Evolutionary conservation across 2,797 vertebrate genomes (phyloP), one percentile per base, ranked within the genome.

Genomic region (Trichosurus vulpecula): DNA sequence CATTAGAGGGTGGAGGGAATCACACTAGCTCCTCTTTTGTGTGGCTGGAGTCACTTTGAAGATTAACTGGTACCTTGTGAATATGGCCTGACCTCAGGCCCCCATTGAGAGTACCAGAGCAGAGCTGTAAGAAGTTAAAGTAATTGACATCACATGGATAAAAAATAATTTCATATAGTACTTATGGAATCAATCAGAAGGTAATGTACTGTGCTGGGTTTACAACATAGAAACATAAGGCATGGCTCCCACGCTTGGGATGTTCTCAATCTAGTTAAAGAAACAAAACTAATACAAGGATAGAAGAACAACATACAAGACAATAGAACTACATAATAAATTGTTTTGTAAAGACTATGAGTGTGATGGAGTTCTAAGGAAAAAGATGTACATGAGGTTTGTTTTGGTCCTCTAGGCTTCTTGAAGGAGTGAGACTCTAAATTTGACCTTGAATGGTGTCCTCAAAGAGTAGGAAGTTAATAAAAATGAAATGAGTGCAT

Each of bases 1-100:
- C 0, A 9, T 25, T 47, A 0, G 30, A 1, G 0, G 14, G n/a
- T 87, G 2, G 14, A 29, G 6, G 5, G 8, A 25, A 14, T 11
- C 0, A 0, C 9, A 3, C n/a, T 6, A 10, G 29, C n/a, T 66
- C n/a, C 25, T 4, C 16, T 31, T 3, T 41, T 74, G 66, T 41
- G 1, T 41, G 14, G 19, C 1, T 74, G 6, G 8, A 29, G 6
- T 6, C 41, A 47, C 19, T 81, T 47, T 47, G 74, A 81, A 25
- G 41, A 81, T 81, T 81, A 41, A 25, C 74, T 41, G 41, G 8
- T 27, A 81, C 3, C 19, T 81, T 81, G 74, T 81, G 74, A 47
- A 47, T 41, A 81, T 47, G 66, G 9, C 2, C 6, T 81, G n/a
- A 81, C 8, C 74, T 81, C 41, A 81, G 61, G 22, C 19, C 41